Evolutionary conservation across 2,797 vertebrate genomes (phyloP).

Genomic region (Coendou prehensilis): DNA sequence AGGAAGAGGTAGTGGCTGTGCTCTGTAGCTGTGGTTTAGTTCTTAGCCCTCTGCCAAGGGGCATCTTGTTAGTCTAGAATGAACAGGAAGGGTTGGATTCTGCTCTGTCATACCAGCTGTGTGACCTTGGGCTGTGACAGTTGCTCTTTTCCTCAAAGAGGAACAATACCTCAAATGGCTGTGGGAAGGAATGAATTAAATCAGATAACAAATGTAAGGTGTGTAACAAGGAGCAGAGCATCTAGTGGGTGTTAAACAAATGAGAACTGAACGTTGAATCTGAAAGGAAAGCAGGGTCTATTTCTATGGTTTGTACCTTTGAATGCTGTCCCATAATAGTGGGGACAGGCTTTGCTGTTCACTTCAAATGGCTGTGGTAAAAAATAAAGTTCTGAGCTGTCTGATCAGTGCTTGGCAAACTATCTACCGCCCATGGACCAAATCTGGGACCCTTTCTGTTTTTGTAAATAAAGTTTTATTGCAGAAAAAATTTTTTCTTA

Average conservation of each 20-base stretch:
- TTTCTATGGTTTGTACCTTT: background rate
- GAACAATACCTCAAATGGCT: background rate
- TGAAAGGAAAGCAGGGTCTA: background rate
- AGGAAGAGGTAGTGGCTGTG: too few species aligned
- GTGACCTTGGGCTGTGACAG: background rate
- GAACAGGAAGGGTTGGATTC: background rate
- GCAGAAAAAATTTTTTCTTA: background rate
- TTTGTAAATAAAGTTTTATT: slow-evolving; percentile 23
- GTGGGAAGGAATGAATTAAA: background rate
- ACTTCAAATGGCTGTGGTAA: background rate
- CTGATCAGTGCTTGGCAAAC: background rate
- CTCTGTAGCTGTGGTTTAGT: background rate
- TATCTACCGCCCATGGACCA: background rate
- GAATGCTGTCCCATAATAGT: background rate
- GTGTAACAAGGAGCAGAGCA: too few species aligned
- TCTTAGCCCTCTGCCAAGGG: background rate
- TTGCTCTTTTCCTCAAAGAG: background rate
- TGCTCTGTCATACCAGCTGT: background rate
- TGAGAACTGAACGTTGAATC: background rate
- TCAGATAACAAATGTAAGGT: background rate
- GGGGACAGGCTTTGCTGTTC: background rate
- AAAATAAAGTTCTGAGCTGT: background rate
- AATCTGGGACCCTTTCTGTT: background rate
- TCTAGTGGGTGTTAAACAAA: background rate
- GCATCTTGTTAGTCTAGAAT: background rate